Conservation (phyloP, 2,888 invertebrate genomes). For the Hydraecia micacea region DNA sequence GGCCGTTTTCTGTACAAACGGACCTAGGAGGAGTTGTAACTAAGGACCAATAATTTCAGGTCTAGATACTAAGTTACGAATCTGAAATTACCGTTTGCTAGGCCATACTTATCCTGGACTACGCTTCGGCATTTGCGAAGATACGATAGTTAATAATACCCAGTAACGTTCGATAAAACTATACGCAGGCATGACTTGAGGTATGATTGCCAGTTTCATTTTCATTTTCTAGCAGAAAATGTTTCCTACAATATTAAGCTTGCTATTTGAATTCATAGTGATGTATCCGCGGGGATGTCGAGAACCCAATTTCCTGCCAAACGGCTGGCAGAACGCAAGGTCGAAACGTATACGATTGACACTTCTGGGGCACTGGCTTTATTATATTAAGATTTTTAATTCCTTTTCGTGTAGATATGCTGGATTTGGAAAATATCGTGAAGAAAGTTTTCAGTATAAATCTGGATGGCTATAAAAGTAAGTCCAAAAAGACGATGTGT, state of each 20-base stretch:
- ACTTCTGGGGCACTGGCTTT: slow-evolving; percentile 12
- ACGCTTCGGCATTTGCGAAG: not conserved
- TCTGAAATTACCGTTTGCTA: not conserved
- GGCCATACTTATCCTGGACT: not conserved
- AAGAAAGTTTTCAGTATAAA: not conserved
- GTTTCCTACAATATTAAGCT: slow-evolving; percentile 20
- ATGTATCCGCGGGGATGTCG: slow-evolving; percentile 36
- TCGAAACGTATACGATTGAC: slow-evolving; percentile 30
- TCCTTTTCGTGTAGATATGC: not conserved
- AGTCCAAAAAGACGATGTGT: no score
- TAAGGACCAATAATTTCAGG: not conserved
- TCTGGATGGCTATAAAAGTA: no score
- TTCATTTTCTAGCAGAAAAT: slow-evolving; percentile 15
- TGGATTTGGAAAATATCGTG: not conserved
- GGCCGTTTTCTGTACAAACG: not conserved
- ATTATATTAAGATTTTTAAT: slow-evolving; percentile 8
- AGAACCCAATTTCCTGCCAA: slow-evolving; percentile 44
- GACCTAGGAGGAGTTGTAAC: no score
- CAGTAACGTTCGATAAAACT: not conserved
- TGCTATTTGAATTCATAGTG: slow-evolving; percentile 39
- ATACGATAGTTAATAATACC: not conserved
- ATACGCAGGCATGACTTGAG: not conserved
- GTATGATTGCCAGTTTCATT: not conserved
- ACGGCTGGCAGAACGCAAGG: slow-evolving; percentile 32
- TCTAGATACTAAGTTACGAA: not conserved